Conservation (phyloP, 2,113 vertebrate species). For the Laticauda laticaudata region DNA sequence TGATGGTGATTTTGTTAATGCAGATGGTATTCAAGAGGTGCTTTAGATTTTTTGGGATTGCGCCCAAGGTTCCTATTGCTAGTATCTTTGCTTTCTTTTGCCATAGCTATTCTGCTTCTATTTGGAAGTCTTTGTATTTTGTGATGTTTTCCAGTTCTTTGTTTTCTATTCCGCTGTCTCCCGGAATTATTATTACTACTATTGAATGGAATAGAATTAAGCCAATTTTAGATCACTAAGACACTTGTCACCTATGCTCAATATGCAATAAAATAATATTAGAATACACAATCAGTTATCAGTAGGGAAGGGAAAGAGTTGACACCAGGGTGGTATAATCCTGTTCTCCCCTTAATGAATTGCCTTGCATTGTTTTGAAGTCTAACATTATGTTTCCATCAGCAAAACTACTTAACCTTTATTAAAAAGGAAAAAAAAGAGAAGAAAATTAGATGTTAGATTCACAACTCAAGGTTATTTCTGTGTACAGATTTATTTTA, state of each 20-base stretch:
- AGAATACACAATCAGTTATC: background rate
- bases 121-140: background rate
- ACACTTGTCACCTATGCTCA: background rate
- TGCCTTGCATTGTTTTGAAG: background rate
- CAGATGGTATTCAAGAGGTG: background rate
- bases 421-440: background rate
- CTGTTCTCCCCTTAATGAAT: background rate
- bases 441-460: background rate
- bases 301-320: background rate
- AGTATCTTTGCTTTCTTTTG: background rate
- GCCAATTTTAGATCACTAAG: background rate
- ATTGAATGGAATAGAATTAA: background rate
- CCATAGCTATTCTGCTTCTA: background rate
- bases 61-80: background rate
- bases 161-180: background rate
- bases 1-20: background rate
- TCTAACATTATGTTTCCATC: background rate
- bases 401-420: background rate
- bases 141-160: background rate
- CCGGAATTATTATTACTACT: background rate
- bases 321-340: background rate
- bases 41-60: background rate
- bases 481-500: slow-evolving; percentile 60
- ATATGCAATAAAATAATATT: background rate
- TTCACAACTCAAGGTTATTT: slow-evolving; percentile 59